These are phyloP conservation scores for Saimiri boliviensis DNA, from an alignment of 2,113 vertebrate species.

Conservation along the genomic window DNA sequence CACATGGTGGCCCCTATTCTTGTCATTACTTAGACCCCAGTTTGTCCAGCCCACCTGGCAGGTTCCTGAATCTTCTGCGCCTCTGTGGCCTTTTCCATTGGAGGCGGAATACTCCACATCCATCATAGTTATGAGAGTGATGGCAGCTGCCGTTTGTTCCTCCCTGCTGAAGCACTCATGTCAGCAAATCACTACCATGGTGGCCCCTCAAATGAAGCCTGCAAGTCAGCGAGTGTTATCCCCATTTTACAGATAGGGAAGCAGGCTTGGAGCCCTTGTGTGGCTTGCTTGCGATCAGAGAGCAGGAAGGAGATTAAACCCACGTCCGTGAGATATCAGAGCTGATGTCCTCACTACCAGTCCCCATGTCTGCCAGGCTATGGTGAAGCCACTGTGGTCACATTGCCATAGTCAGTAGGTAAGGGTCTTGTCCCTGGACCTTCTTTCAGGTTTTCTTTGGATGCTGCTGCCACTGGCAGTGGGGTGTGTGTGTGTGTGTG, in stretches of 20 bases:
- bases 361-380: not conserved
- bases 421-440: not conserved
- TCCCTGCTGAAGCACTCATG: fast-evolving
- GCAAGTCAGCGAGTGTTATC: fast-evolving
- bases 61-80: not conserved
- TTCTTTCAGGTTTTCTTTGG: not conserved
- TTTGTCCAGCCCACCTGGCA: not conserved
- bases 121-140: not conserved
- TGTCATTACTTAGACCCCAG: not conserved
- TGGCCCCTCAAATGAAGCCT: not conserved
- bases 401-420: not conserved
- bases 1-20: not conserved
- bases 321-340: too few species aligned
- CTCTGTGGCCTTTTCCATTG: not conserved
- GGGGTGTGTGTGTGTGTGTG: not conserved
- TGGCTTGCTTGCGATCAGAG: not conserved
- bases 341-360: not conserved
- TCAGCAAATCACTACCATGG: not conserved
- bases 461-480: not conserved
- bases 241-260: not conserved
- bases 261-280: not conserved
- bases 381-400: too few species aligned
- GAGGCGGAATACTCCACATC: too few species aligned
- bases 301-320: not conserved
- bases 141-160: not conserved